Percentiles rank a stretch among this genome's conserved stretches.
These are phyloP conservation scores for Drosophila setifemur DNA, from an alignment of 1,140 invertebrate genomes.

Conservation along the genomic window DNA sequence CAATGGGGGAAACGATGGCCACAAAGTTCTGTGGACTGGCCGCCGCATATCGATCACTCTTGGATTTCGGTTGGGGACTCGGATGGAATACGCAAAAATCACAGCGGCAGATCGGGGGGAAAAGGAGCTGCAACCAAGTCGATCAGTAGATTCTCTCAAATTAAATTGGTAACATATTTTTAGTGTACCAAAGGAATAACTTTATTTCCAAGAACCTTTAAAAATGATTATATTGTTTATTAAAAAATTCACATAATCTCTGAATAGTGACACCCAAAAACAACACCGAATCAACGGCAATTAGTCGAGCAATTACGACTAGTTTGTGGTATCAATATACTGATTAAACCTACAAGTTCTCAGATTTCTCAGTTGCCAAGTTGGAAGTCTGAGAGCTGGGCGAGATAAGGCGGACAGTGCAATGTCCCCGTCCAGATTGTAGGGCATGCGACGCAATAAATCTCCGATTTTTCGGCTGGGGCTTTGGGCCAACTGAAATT, in stretches of 20 bases:
- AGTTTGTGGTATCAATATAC: constrained; percentile 13
- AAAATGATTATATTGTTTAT: no score
- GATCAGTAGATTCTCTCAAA: constrained; percentile 18
- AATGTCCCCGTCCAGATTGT: constrained; percentile 26
- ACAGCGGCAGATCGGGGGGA: constrained; percentile 42
- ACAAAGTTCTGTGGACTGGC: constrained; percentile 40
- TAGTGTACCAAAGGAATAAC: no score
- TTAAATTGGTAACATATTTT: not conserved
- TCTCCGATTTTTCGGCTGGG: constrained; percentile 32
- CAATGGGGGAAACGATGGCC: constrained; percentile 30
- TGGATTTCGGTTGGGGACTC: constrained; percentile 1
- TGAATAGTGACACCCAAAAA: no score
- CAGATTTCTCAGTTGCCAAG: not conserved
- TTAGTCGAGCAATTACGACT: constrained; percentile 34
- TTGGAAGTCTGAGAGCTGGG: not conserved
- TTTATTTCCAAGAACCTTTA: no score
- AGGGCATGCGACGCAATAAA: constrained; percentile 62
- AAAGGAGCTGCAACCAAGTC: not conserved
- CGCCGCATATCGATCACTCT: constrained; percentile 68
- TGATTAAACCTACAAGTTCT: constrained; percentile 15
- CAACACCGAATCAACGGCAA: constrained; percentile 9
- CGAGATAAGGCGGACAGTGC: constrained; percentile 15
- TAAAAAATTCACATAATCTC: no score
- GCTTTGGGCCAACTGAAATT: constrained; percentile 59
- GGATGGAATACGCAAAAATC: constrained; percentile 67